Percentiles rank a stretch among this genome's conserved stretches.
Evolutionary conservation across 2,888 invertebrate species (phyloP).

Genomic region (Erebia epiphron): DNA sequence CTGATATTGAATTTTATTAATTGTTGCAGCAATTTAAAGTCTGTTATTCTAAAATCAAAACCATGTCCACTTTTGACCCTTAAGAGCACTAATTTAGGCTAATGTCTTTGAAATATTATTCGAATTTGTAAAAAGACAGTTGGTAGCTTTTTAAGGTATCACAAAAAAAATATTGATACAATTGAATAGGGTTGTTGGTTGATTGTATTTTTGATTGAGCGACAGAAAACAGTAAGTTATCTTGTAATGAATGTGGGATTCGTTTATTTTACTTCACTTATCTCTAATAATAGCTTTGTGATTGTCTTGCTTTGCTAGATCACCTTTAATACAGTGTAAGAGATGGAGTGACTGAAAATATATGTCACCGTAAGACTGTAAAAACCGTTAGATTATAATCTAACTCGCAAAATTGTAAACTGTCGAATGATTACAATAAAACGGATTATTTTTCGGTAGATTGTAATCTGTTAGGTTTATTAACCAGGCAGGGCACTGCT

Average conservation of each 20-base stretch:
- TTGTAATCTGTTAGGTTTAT: too few relatives aligned
- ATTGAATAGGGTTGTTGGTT: too few relatives aligned
- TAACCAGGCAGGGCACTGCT: too few relatives aligned
- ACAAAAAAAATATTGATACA: neutral
- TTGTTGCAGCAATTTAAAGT: slow-evolving; percentile 1
- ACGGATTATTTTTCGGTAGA: too few relatives aligned
- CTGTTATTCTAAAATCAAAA: neutral
- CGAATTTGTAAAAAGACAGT: neutral
- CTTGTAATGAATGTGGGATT: too few relatives aligned
- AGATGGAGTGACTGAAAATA: neutral
- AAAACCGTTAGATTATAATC: too few relatives aligned
- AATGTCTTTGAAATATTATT: slow-evolving; percentile 3
- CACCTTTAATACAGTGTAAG: neutral
- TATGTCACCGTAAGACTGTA: too few relatives aligned
- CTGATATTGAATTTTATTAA: slow-evolving; percentile 13
- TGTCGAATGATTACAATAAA: too few relatives aligned
- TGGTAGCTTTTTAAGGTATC: neutral
- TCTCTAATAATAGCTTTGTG: neutral
- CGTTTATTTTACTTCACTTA: neutral
- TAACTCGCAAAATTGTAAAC: too few relatives aligned
- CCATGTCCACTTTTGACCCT: neutral
- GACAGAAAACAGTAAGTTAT: too few relatives aligned
- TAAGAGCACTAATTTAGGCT: neutral
- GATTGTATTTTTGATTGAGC: too few relatives aligned
- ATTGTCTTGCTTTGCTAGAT: neutral